Evolutionary conservation across 1,140 invertebrate species (phyloP), one percentile per base, ranked within the genome.

Genomic region (Aricia agestis): DNA sequence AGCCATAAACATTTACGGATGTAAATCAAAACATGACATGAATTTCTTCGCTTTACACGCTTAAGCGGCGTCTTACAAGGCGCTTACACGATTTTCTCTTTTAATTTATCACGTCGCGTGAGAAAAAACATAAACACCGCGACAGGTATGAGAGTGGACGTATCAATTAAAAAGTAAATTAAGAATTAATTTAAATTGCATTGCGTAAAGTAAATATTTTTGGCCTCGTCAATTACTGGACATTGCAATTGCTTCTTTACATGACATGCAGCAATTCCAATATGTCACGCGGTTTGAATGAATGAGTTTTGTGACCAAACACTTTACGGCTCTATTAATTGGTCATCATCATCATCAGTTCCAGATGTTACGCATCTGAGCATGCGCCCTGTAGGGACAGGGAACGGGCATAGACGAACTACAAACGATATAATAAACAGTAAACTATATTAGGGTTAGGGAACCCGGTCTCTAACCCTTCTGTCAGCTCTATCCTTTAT

Each of bases 131-230:
- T 15, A 52, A 15, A 52, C 45, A 1, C 11, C 36, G 9, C 9
- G 45, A 52, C 45, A 13, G 11, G 45, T 52, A 52, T 15, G 11
- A 52, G 45, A 52, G 45, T 52, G 13, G 45, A 52, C 45, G 45
- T 52, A 52, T 52, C 45, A 52, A 52, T 52, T 52, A 52, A 52
- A 52, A 52, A 52, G 45, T 52, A 52, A 52, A 52, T 52, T 52
- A 52, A 52, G 45, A 52, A 52, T 52, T 52, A 11, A 52, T 52
- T 52, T 52, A 52, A 52, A 52, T 52, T 15, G 45, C 45, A 52
- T 52, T 52, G 45, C 45, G 45, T 10, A 52, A 52, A 52, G 13
- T 52, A 15, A 52, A 52, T 52, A 15, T 10, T 52, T 52, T 52
- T 52, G 45, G 45, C 45, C 45, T 52, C 11, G 41, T 25, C 45